Evolutionary conservation across 2,888 invertebrate genomes (phyloP).

Genomic region (Allophyes oxyacanthae): DNA sequence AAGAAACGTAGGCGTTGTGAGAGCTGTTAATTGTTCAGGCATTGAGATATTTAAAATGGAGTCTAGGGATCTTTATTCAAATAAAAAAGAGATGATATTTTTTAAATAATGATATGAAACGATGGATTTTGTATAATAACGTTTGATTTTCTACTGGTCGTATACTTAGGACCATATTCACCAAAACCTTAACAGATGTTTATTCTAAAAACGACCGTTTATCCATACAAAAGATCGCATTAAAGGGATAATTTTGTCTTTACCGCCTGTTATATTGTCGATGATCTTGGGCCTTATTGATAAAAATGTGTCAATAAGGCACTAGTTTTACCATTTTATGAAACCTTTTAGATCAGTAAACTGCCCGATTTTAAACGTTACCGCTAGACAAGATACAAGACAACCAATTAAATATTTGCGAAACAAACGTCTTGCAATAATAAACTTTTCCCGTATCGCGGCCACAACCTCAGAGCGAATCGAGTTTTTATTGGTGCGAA

Average conservation of each 20-base stretch:
- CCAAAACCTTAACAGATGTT: too few relatives aligned
- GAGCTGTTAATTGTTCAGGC: not conserved
- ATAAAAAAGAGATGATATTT: too few relatives aligned
- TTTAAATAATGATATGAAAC: too few relatives aligned
- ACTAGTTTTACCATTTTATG: slow-evolving; percentile 7
- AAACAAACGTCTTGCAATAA: slow-evolving; percentile 14
- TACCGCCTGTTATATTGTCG: too few relatives aligned
- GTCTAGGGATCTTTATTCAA: too few relatives aligned
- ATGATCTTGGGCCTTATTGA: too few relatives aligned
- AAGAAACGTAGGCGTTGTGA: not conserved
- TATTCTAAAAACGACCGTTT: too few relatives aligned
- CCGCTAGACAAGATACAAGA: slow-evolving; percentile 15
- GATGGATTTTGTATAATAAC: too few relatives aligned
- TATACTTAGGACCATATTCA: too few relatives aligned
- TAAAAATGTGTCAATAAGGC: not conserved
- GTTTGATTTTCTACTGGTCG: too few relatives aligned
- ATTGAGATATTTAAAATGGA: not conserved
- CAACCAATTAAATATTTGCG: slow-evolving; percentile 42
- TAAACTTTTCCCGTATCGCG: slow-evolving; percentile 32
- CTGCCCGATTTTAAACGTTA: slow-evolving; percentile 22
- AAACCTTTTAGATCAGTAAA: slow-evolving; percentile 7
- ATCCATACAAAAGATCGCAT: too few relatives aligned
- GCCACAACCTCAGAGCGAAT: slow-evolving; percentile 47
- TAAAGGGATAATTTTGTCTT: too few relatives aligned
- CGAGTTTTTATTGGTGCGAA: slow-evolving; percentile 58